Conservation (phyloP, 2,888 invertebrate species). For the Busseola fusca region DNA sequence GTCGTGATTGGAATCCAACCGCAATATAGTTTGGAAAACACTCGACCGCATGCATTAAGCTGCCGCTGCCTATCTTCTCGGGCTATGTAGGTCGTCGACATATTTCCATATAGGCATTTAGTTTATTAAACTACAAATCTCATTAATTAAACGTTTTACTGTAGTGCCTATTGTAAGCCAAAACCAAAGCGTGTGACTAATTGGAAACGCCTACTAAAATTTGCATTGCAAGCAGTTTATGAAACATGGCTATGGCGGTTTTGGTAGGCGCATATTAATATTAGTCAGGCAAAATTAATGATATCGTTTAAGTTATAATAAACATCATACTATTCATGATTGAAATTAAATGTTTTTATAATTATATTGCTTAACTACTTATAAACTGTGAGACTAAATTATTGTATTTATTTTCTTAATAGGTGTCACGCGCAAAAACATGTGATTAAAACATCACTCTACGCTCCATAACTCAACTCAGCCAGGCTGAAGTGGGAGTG, state of each 20-base stretch:
- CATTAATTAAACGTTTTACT: neutral
- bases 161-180: neutral
- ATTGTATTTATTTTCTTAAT: neutral
- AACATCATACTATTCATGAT: neutral
- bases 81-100: neutral
- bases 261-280: conserved; percentile 23
- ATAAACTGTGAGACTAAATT: neutral
- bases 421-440: neutral
- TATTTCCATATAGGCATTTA: neutral
- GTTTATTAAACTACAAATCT: conserved; percentile 2
- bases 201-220: conserved; percentile 31
- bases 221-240: conserved; percentile 21
- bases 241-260: neutral
- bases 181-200: neutral
- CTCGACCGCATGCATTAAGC: neutral
- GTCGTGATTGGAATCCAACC: conserved; percentile 5
- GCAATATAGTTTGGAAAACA: neutral
- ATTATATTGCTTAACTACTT: neutral
- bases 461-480: neutral
- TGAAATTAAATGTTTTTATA: neutral
- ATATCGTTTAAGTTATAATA: neutral
- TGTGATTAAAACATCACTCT: neutral
- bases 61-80: neutral
- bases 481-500: neutral
- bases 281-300: neutral